Evolutionary conservation across 2,797 vertebrate species (phyloP), one percentile per base, ranked within the genome.

Genomic region (Tauraco hartlaubi): DNA sequence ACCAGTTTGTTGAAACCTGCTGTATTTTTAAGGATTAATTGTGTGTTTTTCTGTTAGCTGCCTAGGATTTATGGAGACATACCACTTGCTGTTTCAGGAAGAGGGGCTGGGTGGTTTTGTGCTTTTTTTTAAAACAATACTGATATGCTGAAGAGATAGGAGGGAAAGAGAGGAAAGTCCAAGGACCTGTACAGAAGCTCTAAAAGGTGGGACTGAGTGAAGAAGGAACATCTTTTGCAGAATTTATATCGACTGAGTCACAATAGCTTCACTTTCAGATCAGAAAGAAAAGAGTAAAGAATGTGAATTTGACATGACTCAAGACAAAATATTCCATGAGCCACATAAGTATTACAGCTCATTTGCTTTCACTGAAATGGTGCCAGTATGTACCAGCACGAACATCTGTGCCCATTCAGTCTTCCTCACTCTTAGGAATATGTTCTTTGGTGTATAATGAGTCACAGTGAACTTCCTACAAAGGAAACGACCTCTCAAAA

Each of bases 401-500:
- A 94, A 9, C 64, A 44, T 72, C 86, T 54, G 13, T 67, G 72
- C 88, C 78, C 28, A 12, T 78, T 86, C 59, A 91, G 46, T 23
- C 58, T 72, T 91, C 51, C 66, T 85, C 9, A 0, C 51, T 56
- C 63, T 72, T 35, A 22, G 67, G 88, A 63, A 31, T 33, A 4
- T 35, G 37, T 74, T 80, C 56, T 86, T 85, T 85, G 75, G 68
- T 76, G 46, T 72, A 6, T 21, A 43, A 75, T 95, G 92, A 76
- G 63, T 94, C 94, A 94, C 56, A 33, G 58, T 39, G 80, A 90
- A 88, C 90, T 93, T 93, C 56, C 73, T 82, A 19, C 73, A 73
- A n/a, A 76, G 95, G 93, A 96, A 96, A 93, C 85, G 90, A 80
- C 88, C 88, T 89, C 79, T 90, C 49, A 63, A 37, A 92, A 73